Percentiles rank a stretch among this genome's conserved stretches.
phyloP scores from a whole-genome alignment of 2,113 vertebrate genomes.

The Tylochromis polylepis region DNA sequence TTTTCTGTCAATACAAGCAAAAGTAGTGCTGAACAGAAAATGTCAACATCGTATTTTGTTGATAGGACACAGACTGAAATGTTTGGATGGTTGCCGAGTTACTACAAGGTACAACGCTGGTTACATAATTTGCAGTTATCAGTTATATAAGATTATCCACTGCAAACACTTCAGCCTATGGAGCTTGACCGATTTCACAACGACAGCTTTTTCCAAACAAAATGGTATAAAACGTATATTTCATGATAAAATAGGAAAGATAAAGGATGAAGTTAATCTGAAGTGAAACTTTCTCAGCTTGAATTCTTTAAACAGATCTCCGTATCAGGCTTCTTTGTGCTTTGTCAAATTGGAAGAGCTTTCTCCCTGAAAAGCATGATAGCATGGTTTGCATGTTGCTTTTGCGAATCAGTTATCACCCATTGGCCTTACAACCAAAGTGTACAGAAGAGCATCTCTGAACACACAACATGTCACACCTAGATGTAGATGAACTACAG shows the following conservation, averaged over 20 bases:
- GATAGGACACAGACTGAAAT: not conserved
- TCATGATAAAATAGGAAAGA: not conserved
- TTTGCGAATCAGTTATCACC: not conserved
- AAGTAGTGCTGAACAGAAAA: not conserved
- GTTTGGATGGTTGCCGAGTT: not conserved
- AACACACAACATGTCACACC: not conserved
- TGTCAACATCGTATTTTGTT: not conserved
- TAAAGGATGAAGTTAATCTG: too few relatives aligned
- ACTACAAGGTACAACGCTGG: not conserved
- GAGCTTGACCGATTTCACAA: not conserved
- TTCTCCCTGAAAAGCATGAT: not conserved
- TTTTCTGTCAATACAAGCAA: not conserved
- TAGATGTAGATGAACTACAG: not conserved
- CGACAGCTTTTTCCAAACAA: not conserved
- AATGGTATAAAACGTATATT: not conserved
- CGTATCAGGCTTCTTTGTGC: not conserved
- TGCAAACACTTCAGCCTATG: not conserved
- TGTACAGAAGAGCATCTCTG: not conserved
- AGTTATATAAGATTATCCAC: not conserved
- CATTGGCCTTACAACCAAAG: not conserved
- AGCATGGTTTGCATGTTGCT: not conserved
- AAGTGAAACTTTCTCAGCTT: too few relatives aligned
- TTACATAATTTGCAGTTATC: not conserved
- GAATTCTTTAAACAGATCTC: not conserved
- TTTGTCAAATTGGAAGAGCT: not conserved